phyloP scores from a whole-genome alignment of 2,888 invertebrate species.

The Drosophila leonis region DNA sequence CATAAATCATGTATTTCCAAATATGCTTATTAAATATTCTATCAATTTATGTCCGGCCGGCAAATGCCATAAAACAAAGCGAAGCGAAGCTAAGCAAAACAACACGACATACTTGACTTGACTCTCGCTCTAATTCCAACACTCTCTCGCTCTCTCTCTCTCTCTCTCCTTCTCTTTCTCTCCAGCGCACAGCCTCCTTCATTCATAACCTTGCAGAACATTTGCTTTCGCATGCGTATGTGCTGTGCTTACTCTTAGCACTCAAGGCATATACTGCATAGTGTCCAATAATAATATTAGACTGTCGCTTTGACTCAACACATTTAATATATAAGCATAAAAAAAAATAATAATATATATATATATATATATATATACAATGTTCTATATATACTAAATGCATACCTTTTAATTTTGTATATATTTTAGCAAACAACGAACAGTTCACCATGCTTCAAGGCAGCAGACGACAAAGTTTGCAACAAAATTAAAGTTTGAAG shows the following conservation, averaged over 20 bases:
- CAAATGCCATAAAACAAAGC: slow-evolving; percentile 52
- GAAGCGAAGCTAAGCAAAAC: slow-evolving; percentile 47
- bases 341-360: too few species aligned
- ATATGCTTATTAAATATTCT: slow-evolving; percentile 75
- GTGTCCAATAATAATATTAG: slow-evolving; percentile 29
- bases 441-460: slow-evolving; percentile 35
- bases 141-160: not conserved
- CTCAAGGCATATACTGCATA: slow-evolving; percentile 6
- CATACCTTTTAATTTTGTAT: not conserved
- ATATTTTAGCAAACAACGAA: not conserved
- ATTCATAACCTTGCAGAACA: not conserved
- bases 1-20: slow-evolving; percentile 71
- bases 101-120: slow-evolving; percentile 13
- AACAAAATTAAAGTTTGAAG: slow-evolving; percentile 49
- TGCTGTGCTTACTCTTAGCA: slow-evolving; percentile 7
- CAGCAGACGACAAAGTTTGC: slow-evolving; percentile 39
- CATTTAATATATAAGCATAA: too few species aligned
- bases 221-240: not conserved
- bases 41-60: slow-evolving; percentile 69
- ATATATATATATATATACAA: not conserved
- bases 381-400: not conserved
- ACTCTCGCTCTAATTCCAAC: not conserved
- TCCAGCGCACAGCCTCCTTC: not conserved
- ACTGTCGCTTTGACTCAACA: slow-evolving; percentile 50
- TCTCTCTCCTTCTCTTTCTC: not conserved